Evolutionary conservation across 1,140 invertebrate species (phyloP), one percentile per base, ranked within the genome.

Genomic region (Zophobas morio): DNA sequence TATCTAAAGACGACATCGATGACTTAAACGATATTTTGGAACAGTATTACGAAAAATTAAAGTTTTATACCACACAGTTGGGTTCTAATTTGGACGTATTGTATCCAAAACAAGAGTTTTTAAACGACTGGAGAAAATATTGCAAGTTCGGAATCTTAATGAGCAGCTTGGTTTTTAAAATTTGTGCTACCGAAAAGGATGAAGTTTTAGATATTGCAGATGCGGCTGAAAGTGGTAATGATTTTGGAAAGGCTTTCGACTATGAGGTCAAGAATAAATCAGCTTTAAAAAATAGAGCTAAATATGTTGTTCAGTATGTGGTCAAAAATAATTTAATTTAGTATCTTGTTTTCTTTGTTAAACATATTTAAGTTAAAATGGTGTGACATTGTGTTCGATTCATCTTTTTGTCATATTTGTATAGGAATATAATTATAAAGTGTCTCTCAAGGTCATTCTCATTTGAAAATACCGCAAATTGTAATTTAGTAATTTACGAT

Each of bases 71-170:
- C 32, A 73, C 8, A 6, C 2, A 39, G 6, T 73, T 73, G 1
- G 71, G 71, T 0, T 32, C 6, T 2, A 51, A 73, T 73, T 20
- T 51, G 1, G 49, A 73, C 0, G 40, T 2, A 33, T 40, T 73
- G 35, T 73, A 73, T 20, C 1, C 47, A 0, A 20, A 20, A 39
- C n/a, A 53, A 2, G 35, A 56, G 20, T 56, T 73, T 42, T 20
- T 54, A 40, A 32, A 54, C n/a, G 71, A 73, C 32, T 73, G 86
- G 77, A 83, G 79, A 6, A 81, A 66, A 1, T 86, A 84, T 72
- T 76, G 84, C 6, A 84, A 84, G 1, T 84, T 82, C 20, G 87
- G 86, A 6, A 53, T 86, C 20, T 60, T 84, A 0, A 74, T 86
- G 5, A 84, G 83, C 40, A 82, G 85, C 78, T 81, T 86, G 81